A percentile compares a stretch with the other conserved stretches of the same genome.
phyloP scores from a whole-genome alignment of 2,113 vertebrate species.

The Vireo altiloquus region DNA sequence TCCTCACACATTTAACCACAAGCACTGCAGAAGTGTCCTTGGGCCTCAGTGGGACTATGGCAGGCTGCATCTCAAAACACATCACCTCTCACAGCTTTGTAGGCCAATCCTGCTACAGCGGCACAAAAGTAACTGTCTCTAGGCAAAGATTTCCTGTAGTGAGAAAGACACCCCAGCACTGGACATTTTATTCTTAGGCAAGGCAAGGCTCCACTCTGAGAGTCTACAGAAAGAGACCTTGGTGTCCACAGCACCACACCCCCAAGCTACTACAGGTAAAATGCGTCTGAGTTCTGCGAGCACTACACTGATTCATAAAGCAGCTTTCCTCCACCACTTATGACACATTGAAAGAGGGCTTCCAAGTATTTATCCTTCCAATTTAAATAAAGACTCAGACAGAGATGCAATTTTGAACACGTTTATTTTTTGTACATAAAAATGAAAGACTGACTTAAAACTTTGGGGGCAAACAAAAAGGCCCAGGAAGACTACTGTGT shows the following conservation, averaged over 20 bases:
- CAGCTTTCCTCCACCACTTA: background rate
- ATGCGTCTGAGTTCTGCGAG: background rate
- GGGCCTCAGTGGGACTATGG: background rate
- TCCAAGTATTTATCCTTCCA: background rate
- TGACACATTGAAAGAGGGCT: background rate
- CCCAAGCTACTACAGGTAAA: background rate
- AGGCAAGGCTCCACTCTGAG: background rate
- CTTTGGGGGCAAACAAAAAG: background rate
- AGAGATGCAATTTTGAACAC: conserved; percentile 59
- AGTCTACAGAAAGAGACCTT: background rate
- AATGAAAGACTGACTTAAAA: conserved; percentile 47
- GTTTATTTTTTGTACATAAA: conserved; percentile 73
- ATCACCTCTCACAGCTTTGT: background rate
- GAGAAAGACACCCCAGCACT: background rate
- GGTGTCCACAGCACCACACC: background rate
- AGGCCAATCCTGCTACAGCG: background rate
- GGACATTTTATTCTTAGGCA: background rate
- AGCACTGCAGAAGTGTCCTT: background rate
- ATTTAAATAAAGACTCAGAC: conserved; percentile 68
- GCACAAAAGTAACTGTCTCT: background rate
- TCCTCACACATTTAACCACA: background rate
- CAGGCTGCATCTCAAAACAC: background rate
- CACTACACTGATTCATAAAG: background rate
- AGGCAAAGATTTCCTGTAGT: background rate
- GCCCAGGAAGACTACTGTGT: conserved; percentile 23